A percentile compares a stretch with the other conserved stretches of the same genome.
Conservation (phyloP, 2,797 vertebrate genomes). For the Todus mexicanus region DNA sequence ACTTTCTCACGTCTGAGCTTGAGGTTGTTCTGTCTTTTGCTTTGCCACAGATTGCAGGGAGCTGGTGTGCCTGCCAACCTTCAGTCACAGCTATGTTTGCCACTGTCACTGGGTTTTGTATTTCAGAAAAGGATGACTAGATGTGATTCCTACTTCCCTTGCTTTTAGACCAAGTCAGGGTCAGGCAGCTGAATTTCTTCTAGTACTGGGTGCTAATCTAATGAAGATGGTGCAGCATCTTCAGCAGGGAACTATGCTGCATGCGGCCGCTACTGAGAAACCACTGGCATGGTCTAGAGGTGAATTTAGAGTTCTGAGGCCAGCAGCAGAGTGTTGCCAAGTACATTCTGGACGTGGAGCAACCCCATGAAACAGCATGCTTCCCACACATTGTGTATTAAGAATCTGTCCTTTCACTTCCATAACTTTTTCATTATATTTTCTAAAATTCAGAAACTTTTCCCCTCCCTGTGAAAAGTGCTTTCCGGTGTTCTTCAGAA, state of each 20-base stretch:
- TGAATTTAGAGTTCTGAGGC: background rate
- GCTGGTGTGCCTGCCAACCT: background rate
- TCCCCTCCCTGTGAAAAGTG: background rate
- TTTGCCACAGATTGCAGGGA: background rate
- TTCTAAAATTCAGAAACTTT: background rate
- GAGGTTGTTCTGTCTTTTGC: background rate
- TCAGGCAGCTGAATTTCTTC: background rate
- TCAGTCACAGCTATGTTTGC: background rate
- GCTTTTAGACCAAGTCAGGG: background rate
- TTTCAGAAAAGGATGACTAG: background rate
- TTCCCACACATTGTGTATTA: background rate
- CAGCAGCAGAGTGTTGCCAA: background rate
- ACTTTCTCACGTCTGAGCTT: background rate
- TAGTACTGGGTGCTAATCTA: background rate
- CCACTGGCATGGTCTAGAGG: background rate
- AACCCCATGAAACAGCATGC: background rate
- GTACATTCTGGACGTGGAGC: background rate
- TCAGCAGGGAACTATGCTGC: background rate
- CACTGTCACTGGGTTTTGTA: background rate
- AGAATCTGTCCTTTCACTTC: background rate
- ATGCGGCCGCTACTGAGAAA: background rate
- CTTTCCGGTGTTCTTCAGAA: background rate
- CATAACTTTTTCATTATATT: background rate
- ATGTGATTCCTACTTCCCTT: background rate
- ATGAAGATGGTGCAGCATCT: background rate